Evolutionary conservation across 2,797 vertebrate genomes (phyloP).

Genomic region (Otus scops): DNA sequence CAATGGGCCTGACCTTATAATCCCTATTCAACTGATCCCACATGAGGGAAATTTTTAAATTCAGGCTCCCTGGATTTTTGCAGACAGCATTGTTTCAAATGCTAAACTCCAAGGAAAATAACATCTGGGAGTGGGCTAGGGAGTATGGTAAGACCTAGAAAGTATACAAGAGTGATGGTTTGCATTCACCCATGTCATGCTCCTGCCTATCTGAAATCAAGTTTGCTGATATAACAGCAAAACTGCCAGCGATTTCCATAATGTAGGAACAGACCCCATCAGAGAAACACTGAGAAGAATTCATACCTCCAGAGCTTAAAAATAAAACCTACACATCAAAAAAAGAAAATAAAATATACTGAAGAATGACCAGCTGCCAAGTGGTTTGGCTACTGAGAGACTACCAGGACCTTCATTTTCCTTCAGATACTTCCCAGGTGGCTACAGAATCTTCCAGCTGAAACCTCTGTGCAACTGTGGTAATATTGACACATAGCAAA

Average conservation of each 20-base stretch:
- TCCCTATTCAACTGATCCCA: background rate
- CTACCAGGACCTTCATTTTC: background rate
- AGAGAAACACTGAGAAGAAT: background rate
- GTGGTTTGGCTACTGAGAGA: background rate
- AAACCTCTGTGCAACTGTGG: background rate
- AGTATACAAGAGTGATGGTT: background rate
- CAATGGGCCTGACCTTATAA: background rate
- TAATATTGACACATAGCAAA: background rate
- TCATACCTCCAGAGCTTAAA: background rate
- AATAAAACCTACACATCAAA: background rate
- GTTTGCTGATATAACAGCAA: background rate
- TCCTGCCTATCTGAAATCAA: background rate
- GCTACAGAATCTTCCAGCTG: constrained; percentile 1
- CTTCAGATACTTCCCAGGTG: background rate
- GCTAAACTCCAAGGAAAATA: background rate
- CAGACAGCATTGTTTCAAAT: background rate
- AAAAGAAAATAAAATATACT: fast-evolving
- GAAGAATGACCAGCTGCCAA: background rate
- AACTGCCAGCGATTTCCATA: background rate
- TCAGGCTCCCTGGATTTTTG: background rate
- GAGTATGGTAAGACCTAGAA: background rate
- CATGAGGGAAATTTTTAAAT: background rate
- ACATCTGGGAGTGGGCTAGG: background rate
- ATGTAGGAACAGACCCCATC: background rate
- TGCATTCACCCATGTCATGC: background rate